Conservation (phyloP, 2,113 vertebrate species). For the Eublepharis macularius region DNA sequence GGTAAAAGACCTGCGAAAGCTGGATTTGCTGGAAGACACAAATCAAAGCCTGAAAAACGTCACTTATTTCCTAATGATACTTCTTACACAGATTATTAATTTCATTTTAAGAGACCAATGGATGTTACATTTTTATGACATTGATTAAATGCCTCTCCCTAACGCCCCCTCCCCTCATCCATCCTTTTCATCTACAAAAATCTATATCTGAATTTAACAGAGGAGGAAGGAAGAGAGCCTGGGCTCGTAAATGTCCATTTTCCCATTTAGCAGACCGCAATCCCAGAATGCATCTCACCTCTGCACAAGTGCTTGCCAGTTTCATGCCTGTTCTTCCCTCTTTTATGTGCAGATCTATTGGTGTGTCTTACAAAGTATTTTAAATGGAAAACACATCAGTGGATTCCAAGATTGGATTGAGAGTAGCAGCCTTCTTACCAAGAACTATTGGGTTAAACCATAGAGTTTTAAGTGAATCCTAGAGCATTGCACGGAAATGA, state of each 20-base stretch:
- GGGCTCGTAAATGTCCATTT: constrained; percentile 77
- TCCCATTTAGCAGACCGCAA: constrained; percentile 60
- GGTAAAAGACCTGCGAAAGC: constrained; percentile 74
- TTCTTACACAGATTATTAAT: constrained; percentile 87
- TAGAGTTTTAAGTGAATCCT: too few species aligned
- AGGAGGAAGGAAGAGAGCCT: constrained; percentile 60
- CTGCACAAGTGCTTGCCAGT: constrained; percentile 2
- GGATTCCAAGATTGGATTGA: neutral
- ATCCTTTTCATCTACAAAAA: constrained; percentile 79
- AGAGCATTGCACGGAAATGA: too few species aligned
- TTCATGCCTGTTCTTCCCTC: constrained; percentile 33
- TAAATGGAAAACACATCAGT: neutral
- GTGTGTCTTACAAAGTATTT: neutral
- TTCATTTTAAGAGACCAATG: constrained; percentile 85
- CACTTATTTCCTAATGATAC: constrained; percentile 85
- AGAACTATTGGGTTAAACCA: too few species aligned
- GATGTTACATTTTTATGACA: constrained; percentile 86
- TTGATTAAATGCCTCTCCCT: constrained; percentile 81
- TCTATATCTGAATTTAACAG: constrained; percentile 75
- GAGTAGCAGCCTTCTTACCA: neutral
- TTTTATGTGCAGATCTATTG: constrained; percentile 14
- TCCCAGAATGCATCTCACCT: constrained; percentile 11
- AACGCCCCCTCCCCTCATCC: constrained; percentile 69
- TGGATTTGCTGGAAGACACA: constrained; percentile 81
- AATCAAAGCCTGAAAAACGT: constrained; percentile 83